Evolutionary conservation across 2,888 invertebrate species (phyloP).

Genomic region (Catocala nupta): DNA sequence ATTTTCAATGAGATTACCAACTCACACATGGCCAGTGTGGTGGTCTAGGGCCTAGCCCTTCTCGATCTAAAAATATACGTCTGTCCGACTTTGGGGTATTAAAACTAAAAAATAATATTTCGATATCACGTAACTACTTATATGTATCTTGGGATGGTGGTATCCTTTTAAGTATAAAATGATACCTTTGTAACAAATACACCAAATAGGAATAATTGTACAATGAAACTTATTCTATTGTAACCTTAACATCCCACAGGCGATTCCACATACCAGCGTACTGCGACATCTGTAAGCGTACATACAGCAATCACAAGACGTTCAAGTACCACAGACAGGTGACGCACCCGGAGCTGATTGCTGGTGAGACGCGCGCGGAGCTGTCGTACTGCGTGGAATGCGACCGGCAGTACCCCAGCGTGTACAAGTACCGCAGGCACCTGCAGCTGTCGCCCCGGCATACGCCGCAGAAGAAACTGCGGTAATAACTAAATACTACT

Average conservation of each 20-base stretch:
- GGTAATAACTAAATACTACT: slow-evolving; percentile 36
- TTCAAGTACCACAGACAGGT: slow-evolving; percentile 46
- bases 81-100: no score
- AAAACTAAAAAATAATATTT: no score
- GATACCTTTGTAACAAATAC: no score
- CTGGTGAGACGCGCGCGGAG: slow-evolving; percentile 43
- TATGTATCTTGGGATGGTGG: no score
- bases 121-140: no score
- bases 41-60: no score
- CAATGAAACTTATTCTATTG: no score
- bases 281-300: slow-evolving; percentile 54
- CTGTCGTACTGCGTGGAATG: slow-evolving; percentile 75
- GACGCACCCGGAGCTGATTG: slow-evolving; percentile 52
- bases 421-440: slow-evolving; percentile 63
- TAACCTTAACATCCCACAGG: slow-evolving; percentile 40
- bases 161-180: no score
- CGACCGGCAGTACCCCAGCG: slow-evolving; percentile 62
- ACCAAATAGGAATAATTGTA: no score
- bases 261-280: slow-evolving; percentile 56
- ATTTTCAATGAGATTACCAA: no score
- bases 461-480: slow-evolving; percentile 50
- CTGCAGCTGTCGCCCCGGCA: slow-evolving; percentile 62
- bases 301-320: slow-evolving; percentile 41
- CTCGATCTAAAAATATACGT: no score
- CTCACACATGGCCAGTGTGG: no score